These are phyloP conservation scores for Pitta sordida DNA, from an alignment of 2,113 vertebrate species.

Conservation along the genomic window DNA sequence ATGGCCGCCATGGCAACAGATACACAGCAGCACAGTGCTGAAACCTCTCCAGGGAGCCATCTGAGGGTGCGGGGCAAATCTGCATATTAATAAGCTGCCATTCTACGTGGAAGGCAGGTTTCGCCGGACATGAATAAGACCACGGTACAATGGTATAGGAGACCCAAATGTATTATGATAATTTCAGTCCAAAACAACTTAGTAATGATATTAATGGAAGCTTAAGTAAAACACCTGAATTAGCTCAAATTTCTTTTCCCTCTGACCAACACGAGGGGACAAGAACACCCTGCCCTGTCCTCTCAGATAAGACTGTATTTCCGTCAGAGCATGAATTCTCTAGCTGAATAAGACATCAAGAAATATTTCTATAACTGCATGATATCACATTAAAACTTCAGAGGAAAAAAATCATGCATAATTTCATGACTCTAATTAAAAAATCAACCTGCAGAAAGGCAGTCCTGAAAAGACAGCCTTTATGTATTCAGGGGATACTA, in stretches of 20 bases:
- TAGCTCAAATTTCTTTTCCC: not conserved
- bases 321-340: not conserved
- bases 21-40: no score
- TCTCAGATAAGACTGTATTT: not conserved
- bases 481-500: not conserved
- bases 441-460: not conserved
- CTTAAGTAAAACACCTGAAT: not conserved
- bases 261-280: not conserved
- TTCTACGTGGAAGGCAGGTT: no score
- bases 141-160: no score
- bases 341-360: not conserved
- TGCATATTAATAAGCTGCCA: no score
- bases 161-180: no score
- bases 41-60: no score
- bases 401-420: not conserved
- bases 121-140: no score
- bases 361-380: not conserved
- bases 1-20: no score
- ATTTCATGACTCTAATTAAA: not conserved
- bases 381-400: not conserved
- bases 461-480: not conserved
- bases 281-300: not conserved
- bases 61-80: no score
- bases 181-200: not conserved
- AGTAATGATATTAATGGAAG: not conserved